A percentile compares a stretch with the other conserved stretches of the same genome.
Conservation (phyloP, 1,140 invertebrate species). For the Chlorops oryzae region DNA sequence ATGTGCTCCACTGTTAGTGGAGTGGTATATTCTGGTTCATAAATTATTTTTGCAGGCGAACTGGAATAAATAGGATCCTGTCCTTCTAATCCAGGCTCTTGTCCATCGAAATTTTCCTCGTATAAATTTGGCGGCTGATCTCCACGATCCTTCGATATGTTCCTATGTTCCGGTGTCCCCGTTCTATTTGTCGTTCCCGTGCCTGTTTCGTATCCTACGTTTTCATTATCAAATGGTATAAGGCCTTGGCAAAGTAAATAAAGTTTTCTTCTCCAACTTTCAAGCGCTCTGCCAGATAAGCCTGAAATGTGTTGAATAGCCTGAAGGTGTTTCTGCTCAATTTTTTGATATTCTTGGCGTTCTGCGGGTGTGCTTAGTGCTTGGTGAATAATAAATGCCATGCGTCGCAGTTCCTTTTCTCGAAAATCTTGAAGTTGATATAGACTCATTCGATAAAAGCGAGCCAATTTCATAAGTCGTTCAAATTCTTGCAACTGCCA, state of each 20-base stretch:
- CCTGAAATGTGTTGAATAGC: slow-evolving; percentile 21
- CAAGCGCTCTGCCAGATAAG: slow-evolving; percentile 26
- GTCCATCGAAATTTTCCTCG: slow-evolving; percentile 27
- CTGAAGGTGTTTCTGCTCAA: slow-evolving; percentile 22
- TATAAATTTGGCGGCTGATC: slow-evolving; percentile 41
- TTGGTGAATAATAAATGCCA: slow-evolving; percentile 32
- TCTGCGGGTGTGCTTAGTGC: slow-evolving; percentile 20
- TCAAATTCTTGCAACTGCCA: slow-evolving; percentile 39
- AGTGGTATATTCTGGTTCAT: not conserved
- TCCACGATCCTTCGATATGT: slow-evolving; percentile 40
- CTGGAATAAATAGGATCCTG: slow-evolving; percentile 5
- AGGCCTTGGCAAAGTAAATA: slow-evolving; percentile 35
- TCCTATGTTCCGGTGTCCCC: slow-evolving; percentile 17
- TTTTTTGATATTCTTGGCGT: slow-evolving; percentile 20
- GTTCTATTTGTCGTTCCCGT: slow-evolving; percentile 31
- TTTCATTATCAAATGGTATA: slow-evolving; percentile 23
- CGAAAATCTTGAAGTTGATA: slow-evolving; percentile 39
- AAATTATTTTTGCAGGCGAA: slow-evolving; percentile 9
- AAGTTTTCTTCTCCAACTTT: slow-evolving; percentile 32
- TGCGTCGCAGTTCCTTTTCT: slow-evolving; percentile 30
- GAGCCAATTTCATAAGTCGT: slow-evolving; percentile 27
- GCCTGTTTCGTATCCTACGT: slow-evolving; percentile 26
- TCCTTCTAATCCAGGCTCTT: slow-evolving; percentile 37
- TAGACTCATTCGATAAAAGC: slow-evolving; percentile 30
- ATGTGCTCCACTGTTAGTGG: not conserved